These are phyloP conservation scores for Brachyptera putata DNA, from an alignment of 2,888 invertebrate genomes.

Conservation along the genomic window DNA sequence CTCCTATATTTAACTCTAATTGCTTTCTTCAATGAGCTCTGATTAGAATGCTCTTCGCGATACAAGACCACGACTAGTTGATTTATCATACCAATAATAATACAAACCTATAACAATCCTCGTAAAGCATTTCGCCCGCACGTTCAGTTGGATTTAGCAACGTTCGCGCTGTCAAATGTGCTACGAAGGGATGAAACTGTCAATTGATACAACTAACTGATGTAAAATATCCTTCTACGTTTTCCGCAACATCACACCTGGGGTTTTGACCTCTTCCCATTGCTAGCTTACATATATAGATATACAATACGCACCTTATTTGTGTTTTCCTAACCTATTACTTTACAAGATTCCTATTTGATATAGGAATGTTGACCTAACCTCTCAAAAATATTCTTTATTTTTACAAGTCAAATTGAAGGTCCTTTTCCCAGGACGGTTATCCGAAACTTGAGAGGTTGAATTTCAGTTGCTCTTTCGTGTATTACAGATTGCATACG, in stretches of 20 bases:
- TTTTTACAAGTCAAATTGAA: too few species aligned
- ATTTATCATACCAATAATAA: constrained; percentile 22
- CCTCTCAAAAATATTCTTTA: too few species aligned
- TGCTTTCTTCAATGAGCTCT: not conserved
- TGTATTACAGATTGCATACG: constrained; percentile 15
- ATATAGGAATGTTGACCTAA: too few species aligned
- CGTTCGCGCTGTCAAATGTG: not conserved
- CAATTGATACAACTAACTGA: constrained; percentile 14
- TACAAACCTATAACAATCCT: constrained; percentile 12
- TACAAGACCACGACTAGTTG: not conserved
- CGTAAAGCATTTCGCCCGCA: constrained; percentile 10
- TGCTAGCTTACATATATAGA: too few species aligned
- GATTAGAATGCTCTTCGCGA: not conserved
- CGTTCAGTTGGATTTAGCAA: not conserved
- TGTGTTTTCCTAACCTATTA: too few species aligned
- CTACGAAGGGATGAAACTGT: not conserved
- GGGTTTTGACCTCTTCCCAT: not conserved
- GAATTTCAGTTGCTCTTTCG: constrained; percentile 1
- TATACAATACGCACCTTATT: too few species aligned
- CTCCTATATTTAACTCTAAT: not conserved
- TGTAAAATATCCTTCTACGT: constrained; percentile 24
- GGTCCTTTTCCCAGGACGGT: too few species aligned
- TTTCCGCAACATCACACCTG: constrained; percentile 12
- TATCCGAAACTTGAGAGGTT: constrained; percentile 20
- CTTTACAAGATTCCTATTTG: too few species aligned